A percentile compares a stretch with the other conserved stretches of the same genome.
phyloP scores from a whole-genome alignment of 2,888 invertebrate species.

The Microctonus brassicae region DNA sequence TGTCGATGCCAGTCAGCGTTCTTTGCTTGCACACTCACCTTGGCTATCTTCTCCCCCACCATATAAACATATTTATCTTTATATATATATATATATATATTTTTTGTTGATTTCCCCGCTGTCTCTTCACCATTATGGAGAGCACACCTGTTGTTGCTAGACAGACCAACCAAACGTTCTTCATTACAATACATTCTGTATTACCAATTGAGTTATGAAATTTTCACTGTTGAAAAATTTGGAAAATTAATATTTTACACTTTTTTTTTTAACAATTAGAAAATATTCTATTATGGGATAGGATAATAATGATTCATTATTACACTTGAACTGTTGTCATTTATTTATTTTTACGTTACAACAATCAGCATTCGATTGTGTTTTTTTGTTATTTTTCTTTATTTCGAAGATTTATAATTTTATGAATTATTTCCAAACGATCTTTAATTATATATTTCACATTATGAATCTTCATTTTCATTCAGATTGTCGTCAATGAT shows the following conservation, averaged over 20 bases:
- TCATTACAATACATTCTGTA: constrained; percentile 6
- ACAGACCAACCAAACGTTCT: constrained; percentile 20
- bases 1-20: constrained; percentile 37
- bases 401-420: neutral
- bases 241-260: no score
- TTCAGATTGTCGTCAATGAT: neutral
- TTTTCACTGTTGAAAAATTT: no score
- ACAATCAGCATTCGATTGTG: neutral
- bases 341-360: constrained; percentile 10
- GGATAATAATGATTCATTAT: no score
- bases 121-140: constrained; percentile 20
- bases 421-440: constrained; percentile 54
- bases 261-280: no score
- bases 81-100: constrained; percentile 14
- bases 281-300: no score
- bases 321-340: constrained; percentile 13
- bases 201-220: no score
- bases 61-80: neutral
- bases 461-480: neutral
- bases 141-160: constrained; percentile 34
- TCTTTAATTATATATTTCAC: constrained; percentile 32
- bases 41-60: constrained; percentile 31
- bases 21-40: constrained; percentile 40
- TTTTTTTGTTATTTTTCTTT: constrained; percentile 36
- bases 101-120: constrained; percentile 27